Conservation (phyloP, 2,113 vertebrate genomes). For the Albula goreensis region DNA sequence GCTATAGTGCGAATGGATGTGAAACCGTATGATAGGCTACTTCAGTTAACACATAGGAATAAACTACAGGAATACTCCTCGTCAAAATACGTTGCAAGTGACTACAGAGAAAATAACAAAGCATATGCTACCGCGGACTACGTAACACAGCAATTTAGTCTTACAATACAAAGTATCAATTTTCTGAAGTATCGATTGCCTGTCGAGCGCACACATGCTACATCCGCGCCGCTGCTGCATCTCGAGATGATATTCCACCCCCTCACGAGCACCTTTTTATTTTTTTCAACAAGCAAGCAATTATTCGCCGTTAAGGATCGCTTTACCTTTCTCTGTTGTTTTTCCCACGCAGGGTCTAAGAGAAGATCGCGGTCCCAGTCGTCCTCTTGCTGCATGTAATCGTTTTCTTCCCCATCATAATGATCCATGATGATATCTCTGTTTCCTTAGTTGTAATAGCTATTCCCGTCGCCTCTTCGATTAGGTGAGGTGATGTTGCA, state of each 20-base stretch:
- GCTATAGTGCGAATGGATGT: neutral
- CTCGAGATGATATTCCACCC: neutral
- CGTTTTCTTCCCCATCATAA: slow-evolving; percentile 78
- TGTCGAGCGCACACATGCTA: neutral
- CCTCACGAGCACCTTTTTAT: slow-evolving; percentile 34
- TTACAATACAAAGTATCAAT: slow-evolving; percentile 9
- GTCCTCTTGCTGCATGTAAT: slow-evolving; percentile 89
- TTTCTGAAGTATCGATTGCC: slow-evolving; percentile 4
- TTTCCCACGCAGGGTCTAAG: slow-evolving; percentile 94
- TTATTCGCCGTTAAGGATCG: neutral
- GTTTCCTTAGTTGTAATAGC: slow-evolving; percentile 27
- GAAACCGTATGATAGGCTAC: neutral
- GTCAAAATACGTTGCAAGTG: neutral
- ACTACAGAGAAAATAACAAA: neutral
- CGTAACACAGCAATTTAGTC: neutral
- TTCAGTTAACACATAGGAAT: neutral
- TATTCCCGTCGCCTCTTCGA: slow-evolving; percentile 42
- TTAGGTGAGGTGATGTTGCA: slow-evolving; percentile 47
- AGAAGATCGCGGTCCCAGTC: slow-evolving; percentile 94
- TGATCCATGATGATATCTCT: slow-evolving; percentile 76
- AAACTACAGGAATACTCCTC: neutral
- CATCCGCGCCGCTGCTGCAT: neutral
- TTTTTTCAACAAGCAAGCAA: slow-evolving; percentile 27
- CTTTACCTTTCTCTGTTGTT: slow-evolving; percentile 92
- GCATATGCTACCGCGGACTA: neutral